Evolutionary conservation across 2,797 vertebrate species (phyloP).

Genomic region (Argya squamiceps): DNA sequence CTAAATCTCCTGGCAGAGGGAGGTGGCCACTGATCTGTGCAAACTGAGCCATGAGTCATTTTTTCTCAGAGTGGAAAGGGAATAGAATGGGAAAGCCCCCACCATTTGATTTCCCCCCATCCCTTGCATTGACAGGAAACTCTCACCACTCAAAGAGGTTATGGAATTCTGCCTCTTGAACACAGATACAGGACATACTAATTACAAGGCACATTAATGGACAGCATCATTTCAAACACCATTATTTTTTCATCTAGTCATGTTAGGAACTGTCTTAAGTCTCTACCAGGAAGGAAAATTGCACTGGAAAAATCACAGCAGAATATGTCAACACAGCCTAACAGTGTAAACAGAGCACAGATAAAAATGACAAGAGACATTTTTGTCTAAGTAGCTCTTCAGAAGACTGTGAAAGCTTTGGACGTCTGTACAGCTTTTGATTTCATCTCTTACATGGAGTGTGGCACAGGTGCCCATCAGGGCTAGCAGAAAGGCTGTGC

Average conservation of each 20-base stretch:
- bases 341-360: background rate
- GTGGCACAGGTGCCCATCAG: background rate
- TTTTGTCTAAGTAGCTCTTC: background rate
- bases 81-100: background rate
- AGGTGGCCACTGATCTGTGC: background rate
- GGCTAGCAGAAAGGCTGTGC: background rate
- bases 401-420: background rate
- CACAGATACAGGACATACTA: background rate
- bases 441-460: background rate
- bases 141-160: background rate
- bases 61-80: background rate
- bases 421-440: background rate
- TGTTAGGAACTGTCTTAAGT: background rate
- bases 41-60: rapidly evolving
- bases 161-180: background rate
- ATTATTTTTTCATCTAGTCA: background rate
- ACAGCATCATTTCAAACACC: background rate
- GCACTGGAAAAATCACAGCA: background rate
- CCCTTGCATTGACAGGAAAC: rapidly evolving
- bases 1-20: background rate
- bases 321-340: background rate
- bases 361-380: background rate
- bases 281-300: background rate
- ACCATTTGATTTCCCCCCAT: background rate
- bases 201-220: background rate